Base-by-base conservation (phyloP, 2,113 vertebrate genomes). In the Larimichthys crocea region DNA sequence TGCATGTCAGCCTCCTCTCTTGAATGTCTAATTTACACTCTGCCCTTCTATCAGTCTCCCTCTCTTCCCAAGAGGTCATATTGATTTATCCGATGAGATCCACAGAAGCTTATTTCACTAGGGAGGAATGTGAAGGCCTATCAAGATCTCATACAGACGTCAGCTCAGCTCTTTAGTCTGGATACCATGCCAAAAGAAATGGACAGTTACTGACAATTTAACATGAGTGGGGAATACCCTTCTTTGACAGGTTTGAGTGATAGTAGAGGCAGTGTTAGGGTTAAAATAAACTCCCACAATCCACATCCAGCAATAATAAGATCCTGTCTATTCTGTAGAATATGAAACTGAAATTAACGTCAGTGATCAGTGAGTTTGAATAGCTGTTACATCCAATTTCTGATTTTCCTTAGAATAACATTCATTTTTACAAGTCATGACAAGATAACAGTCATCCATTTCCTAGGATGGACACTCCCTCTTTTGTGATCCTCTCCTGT, bases 71-170 rank as follows among this genome's bases (percentile, higher is more conserved):
- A 83, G 10, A 68, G 69, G 78, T 22, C 26, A 44, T 64, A 66
- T 63, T 59, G 80, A 62, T 64, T 74, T 75, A 86, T 85, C 80
- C 46, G 75, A 88, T 85, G 62, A 82, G 66, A 64, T 89, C 69
- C 78, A 63, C 84, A 88, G 74, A 82, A 89, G 86, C 88, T 90
- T 90, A 83, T 90, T 76, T 88, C 83, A 86, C 53, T 14, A 49
- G 48, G 69, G 84, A 90, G 75, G 84, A 91, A 91, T 91, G 84
- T 76, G 63, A 82, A 67, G 76, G 49, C 40, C 56, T 65, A 82
- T 91, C 84, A 82, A 75, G 67, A 79, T 85, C 50, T 79, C 57
- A 89, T 75, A 81, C 66, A 74, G 76, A 85, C 46, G 61, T 79
- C 77, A 80, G 73, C 67, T 79, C 11, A 73, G 26, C 60, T 82